phyloP scores from a whole-genome alignment of 2,888 invertebrate species.

The Lithophane ornitopus region DNA sequence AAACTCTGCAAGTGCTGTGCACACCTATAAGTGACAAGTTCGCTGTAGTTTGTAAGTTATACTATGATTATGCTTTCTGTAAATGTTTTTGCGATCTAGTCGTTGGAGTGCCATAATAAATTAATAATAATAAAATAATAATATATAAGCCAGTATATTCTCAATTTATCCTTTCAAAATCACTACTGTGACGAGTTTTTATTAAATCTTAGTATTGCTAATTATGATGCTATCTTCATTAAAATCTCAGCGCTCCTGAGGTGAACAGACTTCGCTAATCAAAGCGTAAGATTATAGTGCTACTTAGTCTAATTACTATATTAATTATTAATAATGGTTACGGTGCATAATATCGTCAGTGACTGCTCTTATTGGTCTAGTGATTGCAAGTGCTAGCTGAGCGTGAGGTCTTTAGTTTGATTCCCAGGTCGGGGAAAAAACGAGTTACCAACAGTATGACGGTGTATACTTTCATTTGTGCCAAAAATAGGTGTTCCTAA shows the following conservation, averaged over 20 bases:
- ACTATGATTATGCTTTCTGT: too few species aligned
- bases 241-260: constrained; percentile 12
- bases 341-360: constrained; percentile 17
- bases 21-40: too few species aligned
- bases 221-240: constrained; percentile 32
- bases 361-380: background rate
- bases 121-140: too few species aligned
- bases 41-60: too few species aligned
- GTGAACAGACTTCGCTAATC: constrained; percentile 33
- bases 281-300: constrained; percentile 14
- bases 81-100: too few species aligned
- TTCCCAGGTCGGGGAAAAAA: background rate
- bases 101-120: too few species aligned
- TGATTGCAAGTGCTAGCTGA: too few species aligned
- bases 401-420: background rate
- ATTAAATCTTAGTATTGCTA: constrained; percentile 3
- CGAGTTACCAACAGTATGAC: background rate
- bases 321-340: constrained; percentile 24
- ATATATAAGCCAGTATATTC: too few species aligned
- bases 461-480: background rate
- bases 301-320: constrained; percentile 38
- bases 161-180: background rate
- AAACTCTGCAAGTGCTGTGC: too few species aligned
- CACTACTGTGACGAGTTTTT: background rate
- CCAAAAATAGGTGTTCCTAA: background rate